Evolutionary conservation across 1,140 invertebrate genomes (phyloP), one percentile per base, ranked within the genome.

Genomic region (Dermatophagoides farinae): DNA sequence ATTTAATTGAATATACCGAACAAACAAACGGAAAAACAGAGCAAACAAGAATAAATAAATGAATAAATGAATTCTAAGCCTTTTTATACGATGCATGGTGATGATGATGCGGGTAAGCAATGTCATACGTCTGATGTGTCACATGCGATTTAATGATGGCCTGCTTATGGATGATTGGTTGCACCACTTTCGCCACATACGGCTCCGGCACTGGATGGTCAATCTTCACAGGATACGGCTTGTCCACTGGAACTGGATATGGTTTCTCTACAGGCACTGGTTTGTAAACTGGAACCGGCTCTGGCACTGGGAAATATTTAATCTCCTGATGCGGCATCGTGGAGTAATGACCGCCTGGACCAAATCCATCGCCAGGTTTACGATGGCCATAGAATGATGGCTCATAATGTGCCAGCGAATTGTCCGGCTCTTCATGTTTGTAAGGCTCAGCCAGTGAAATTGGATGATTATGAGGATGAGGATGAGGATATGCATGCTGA

Each of bases 121-220:
- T 31, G 8, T 31, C 31, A 31, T 31, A 31, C 8, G 31, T 31
- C 8, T 31, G 16, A 23, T 55, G 53, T 18, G 53, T 41, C 2
- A 55, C 39, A 23, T 55, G 53, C 14, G 53, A 55, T 23, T 55
- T 39, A 25, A 60, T 25, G 25, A 49, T 31, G 1, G 46, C 23
- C 14, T 46, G 25, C 44, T 60, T 60, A 22, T 60, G 44, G 6
- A 60, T 60, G 9, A 60, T 18, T 23, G 58, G 58, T 39, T 31
- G 41, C 1, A 49, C 31, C 1, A 60, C 58, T 41, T 60, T 60
- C 1, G 18, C 31, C 1, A 60, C 23, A 43, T 49, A 60, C 16
- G 58, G 58, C 9, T 47, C 23, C 16, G 58, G 41, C 5, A 20
- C 54, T 1, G 57, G 57, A 10, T 18, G 11, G 23, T 59, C 57